Conservation (phyloP, 2,888 invertebrate species). For the Sceliomorpha sp. region DNA sequence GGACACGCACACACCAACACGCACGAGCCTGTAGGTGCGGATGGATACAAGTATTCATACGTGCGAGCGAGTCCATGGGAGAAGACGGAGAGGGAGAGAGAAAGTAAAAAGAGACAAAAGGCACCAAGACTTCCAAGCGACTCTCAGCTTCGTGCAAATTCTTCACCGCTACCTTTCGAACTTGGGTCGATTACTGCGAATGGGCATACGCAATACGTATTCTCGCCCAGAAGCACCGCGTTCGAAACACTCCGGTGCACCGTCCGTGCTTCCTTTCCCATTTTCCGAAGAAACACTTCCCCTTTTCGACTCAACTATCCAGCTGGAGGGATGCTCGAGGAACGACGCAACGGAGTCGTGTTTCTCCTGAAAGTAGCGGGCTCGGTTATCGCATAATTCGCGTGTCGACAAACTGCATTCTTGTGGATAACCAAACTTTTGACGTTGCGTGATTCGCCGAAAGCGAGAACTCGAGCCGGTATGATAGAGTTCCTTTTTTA, state of each 20-base stretch:
- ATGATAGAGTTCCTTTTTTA: constrained; percentile 41
- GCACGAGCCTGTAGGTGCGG: constrained; percentile 8
- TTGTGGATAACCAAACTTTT: constrained; percentile 44
- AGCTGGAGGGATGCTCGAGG: too few species aligned
- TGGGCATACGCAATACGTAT: constrained; percentile 7
- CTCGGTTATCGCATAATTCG: constrained; percentile 26
- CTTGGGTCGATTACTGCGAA: constrained; percentile 12
- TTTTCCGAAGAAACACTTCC: too few species aligned
- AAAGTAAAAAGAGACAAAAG: constrained; percentile 3
- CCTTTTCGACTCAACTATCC: too few species aligned
- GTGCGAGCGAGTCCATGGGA: constrained; percentile 20
- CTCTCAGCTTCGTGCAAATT: constrained; percentile 16
- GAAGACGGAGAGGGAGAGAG: constrained; percentile 21
- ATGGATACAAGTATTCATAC: constrained; percentile 26
- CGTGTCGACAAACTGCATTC: constrained; percentile 47
- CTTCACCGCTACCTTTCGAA: constrained; percentile 10
- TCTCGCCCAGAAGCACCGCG: too few species aligned
- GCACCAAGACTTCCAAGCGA: constrained; percentile 3
- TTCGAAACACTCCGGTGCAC: constrained; percentile 27
- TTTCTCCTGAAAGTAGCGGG: constrained; percentile 20
- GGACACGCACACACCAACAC: constrained; percentile 1
- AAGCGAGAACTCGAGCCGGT: constrained; percentile 29
- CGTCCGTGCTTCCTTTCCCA: constrained; percentile 8
- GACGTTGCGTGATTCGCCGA: constrained; percentile 30
- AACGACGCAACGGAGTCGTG: too few species aligned